phyloP scores from a whole-genome alignment of 2,113 vertebrate species.

The Grantiella picta region DNA sequence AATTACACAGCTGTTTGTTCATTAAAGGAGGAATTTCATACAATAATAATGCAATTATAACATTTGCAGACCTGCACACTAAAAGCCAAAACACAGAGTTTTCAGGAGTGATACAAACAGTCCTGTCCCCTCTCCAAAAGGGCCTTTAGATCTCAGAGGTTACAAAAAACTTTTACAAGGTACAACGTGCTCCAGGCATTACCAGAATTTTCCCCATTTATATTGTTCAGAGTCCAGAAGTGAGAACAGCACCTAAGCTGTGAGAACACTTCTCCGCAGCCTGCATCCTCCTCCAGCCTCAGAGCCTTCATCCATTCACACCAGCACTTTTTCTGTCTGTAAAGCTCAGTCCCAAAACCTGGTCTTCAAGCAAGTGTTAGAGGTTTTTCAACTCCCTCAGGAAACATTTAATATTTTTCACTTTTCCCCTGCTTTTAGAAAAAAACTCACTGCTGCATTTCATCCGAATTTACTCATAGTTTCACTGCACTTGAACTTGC shows the following conservation, averaged over 20 bases:
- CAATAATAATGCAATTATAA: not conserved
- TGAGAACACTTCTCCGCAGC: not conserved
- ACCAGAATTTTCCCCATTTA: not conserved
- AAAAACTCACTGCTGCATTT: not conserved
- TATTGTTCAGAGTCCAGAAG: not conserved
- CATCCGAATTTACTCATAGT: not conserved
- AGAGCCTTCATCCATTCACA: not conserved
- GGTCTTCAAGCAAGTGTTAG: not conserved
- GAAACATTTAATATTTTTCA: not conserved
- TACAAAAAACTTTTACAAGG: not conserved
- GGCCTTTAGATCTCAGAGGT: not conserved
- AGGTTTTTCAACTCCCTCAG: not conserved
- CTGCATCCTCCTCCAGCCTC: not conserved
- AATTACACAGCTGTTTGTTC: not conserved
- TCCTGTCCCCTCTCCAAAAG: not conserved
- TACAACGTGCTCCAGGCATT: fast-evolving
- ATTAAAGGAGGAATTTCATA: not conserved
- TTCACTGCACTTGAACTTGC: not conserved
- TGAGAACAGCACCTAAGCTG: not conserved
- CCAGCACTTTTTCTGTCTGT: not conserved
- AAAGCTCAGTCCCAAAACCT: not conserved
- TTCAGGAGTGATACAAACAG: not conserved
- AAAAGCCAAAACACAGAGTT: not conserved
- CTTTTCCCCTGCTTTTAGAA: not conserved
- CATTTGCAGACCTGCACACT: not conserved